These are phyloP conservation scores for Meiosimyza decipiens DNA, from an alignment of 2,888 invertebrate genomes.

Conservation along the genomic window DNA sequence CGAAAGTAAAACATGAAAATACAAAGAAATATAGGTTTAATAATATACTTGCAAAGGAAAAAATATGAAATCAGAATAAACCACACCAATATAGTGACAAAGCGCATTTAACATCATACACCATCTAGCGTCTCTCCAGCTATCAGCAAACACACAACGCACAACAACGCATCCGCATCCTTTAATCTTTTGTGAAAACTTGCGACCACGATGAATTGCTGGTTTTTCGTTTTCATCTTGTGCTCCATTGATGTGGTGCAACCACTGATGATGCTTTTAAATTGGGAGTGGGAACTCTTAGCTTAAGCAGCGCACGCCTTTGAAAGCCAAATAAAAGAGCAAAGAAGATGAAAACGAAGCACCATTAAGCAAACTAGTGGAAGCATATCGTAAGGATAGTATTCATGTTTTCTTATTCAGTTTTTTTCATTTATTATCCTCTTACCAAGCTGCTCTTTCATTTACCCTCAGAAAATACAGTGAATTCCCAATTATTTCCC, in stretches of 20 bases:
- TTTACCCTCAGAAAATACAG: too few relatives aligned
- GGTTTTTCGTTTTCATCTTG: not conserved
- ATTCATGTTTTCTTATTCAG: too few relatives aligned
- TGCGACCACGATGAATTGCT: conserved; percentile 27
- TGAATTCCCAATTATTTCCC: too few relatives aligned
- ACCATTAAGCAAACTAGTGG: not conserved
- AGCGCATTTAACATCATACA: not conserved
- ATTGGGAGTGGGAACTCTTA: not conserved
- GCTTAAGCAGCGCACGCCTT: not conserved
- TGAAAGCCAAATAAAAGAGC: not conserved
- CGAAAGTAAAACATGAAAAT: too few relatives aligned
- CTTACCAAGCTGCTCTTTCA: too few relatives aligned
- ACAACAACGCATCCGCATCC: conserved; percentile 14
- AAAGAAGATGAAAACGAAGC: not conserved
- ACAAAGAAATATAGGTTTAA: too few relatives aligned
- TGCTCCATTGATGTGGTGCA: conserved; percentile 14
- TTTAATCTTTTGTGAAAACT: conserved; percentile 29
- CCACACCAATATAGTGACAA: too few relatives aligned
- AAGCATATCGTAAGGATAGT: not conserved
- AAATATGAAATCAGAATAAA: too few relatives aligned
- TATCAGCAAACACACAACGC: not conserved
- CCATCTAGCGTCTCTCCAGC: not conserved
- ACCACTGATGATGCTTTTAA: not conserved
- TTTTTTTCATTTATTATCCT: too few relatives aligned
- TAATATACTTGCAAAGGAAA: too few relatives aligned